A percentile compares a stretch with the other conserved stretches of the same genome.
phyloP scores from a whole-genome alignment of 2,888 invertebrate species.

The Frankliniella intonsa region DNA sequence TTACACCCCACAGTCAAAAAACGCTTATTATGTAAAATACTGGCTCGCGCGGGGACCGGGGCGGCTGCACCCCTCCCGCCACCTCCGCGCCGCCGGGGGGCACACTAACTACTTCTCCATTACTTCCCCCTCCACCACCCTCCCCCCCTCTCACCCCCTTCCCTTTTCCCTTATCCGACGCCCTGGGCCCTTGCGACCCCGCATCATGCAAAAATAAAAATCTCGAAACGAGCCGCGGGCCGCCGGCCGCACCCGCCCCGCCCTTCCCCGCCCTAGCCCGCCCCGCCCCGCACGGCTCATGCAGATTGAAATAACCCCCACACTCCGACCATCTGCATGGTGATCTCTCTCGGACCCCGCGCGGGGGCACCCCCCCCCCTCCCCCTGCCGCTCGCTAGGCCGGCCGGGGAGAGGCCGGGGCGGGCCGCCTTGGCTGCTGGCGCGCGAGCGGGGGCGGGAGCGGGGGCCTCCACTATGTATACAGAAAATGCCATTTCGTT shows the following conservation, averaged over 20 bases:
- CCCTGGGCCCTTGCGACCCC: not conserved
- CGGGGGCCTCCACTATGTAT: not conserved
- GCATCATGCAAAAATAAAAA: slow-evolving; percentile 25
- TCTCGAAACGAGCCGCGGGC: not conserved
- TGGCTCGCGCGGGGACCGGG: too few relatives aligned
- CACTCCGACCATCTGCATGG: slow-evolving; percentile 1
- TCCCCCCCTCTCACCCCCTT: too few relatives aligned
- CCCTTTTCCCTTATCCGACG: not conserved
- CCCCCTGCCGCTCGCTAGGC: too few relatives aligned
- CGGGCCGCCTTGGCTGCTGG: not conserved
- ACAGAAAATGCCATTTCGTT: not conserved
- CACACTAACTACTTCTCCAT: slow-evolving; percentile 5
- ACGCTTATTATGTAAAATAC: too few relatives aligned
- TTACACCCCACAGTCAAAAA: too few relatives aligned
- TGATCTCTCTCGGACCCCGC: not conserved
- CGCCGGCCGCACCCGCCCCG: not conserved
- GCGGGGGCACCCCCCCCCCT: not conserved
- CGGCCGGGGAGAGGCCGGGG: not conserved
- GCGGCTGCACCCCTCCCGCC: too few relatives aligned
- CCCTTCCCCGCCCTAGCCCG: not conserved
- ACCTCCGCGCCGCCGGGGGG: not conserved
- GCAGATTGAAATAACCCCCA: slow-evolving; percentile 23
- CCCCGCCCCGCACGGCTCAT: not conserved
- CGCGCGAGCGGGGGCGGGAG: not conserved
- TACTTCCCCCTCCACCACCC: too few relatives aligned